Conservation (phyloP, 2,888 invertebrate species). For the Xiphydria camelus region DNA sequence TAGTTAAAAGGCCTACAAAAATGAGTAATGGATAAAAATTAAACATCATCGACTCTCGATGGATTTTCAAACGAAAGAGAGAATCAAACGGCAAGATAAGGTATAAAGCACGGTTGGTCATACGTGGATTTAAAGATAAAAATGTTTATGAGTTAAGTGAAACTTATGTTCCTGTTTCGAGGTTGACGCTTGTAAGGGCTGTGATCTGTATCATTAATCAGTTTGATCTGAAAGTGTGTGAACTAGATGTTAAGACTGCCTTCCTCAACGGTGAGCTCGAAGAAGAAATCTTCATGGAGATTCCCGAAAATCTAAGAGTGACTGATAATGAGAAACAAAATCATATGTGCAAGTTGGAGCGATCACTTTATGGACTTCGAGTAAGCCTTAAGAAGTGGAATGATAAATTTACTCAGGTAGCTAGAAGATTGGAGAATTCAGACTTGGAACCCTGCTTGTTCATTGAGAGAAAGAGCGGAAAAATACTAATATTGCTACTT, state of each 20-base stretch:
- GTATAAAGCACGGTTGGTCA: too few relatives aligned
- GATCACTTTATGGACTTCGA: slow-evolving; percentile 14
- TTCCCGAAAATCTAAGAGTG: too few relatives aligned
- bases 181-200: slow-evolving; percentile 17
- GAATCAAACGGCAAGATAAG: too few relatives aligned
- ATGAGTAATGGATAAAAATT: slow-evolving; percentile 9
- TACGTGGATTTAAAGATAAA: too few relatives aligned
- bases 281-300: too few relatives aligned
- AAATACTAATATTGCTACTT: neutral
- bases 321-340: slow-evolving; percentile 1
- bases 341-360: slow-evolving; percentile 20
- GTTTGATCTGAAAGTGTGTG: slow-evolving; percentile 15
- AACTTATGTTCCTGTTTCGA: slow-evolving; percentile 24
- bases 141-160: slow-evolving; percentile 17
- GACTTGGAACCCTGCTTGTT: slow-evolving; percentile 7
- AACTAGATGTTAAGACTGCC: too few relatives aligned
- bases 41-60: too few relatives aligned
- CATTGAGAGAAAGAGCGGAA: slow-evolving; percentile 3
- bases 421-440: slow-evolving; percentile 17
- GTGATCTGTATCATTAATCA: too few relatives aligned
- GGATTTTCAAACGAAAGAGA: too few relatives aligned
- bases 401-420: slow-evolving; percentile 5
- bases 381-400: slow-evolving; percentile 11
- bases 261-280: too few relatives aligned
- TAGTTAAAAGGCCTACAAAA: slow-evolving; percentile 10